Conservation (phyloP, 2,888 invertebrate genomes). For the Cephus pulcher region DNA sequence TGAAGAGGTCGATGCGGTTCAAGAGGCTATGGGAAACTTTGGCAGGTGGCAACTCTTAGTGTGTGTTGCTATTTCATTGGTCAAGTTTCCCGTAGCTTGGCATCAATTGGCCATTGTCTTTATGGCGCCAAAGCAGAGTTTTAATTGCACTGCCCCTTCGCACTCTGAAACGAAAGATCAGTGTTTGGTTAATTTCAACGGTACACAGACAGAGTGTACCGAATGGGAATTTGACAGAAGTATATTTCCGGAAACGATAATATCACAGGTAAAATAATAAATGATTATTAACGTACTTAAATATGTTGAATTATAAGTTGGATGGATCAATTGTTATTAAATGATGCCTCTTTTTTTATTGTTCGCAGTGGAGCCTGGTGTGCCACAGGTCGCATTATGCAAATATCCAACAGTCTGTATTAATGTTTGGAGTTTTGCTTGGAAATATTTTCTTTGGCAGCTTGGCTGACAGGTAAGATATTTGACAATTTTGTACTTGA, state of each 20-base stretch:
- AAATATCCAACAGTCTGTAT: slow-evolving; percentile 80
- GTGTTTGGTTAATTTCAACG: slow-evolving; percentile 63
- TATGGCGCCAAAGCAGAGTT: slow-evolving; percentile 76
- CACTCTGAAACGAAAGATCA: slow-evolving; percentile 42
- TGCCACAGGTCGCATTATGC: slow-evolving; percentile 76
- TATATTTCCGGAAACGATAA: slow-evolving; percentile 78
- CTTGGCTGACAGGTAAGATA: slow-evolving; percentile 78
- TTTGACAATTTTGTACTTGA: background rate
- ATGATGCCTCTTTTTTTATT: background rate
- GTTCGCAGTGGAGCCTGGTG: slow-evolving; percentile 77
- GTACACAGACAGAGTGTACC: slow-evolving; percentile 69
- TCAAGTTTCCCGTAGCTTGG: slow-evolving; percentile 85
- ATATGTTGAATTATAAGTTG: background rate
- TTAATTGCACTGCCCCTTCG: slow-evolving; percentile 68
- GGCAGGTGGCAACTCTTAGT: slow-evolving; percentile 82
- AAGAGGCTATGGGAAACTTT: slow-evolving; percentile 77
- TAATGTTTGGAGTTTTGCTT: slow-evolving; percentile 82
- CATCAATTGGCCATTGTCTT: slow-evolving; percentile 84
- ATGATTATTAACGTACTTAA: background rate
- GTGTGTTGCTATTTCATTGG: slow-evolving; percentile 76
- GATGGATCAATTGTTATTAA: background rate
- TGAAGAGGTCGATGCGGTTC: slow-evolving; percentile 72
- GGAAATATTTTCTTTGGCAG: slow-evolving; percentile 82
- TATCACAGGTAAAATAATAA: slow-evolving; percentile 67
- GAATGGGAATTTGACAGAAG: slow-evolving; percentile 73